Base-by-base conservation (phyloP, 2,113 vertebrate genomes). In the Brienomyrus longianalis region DNA sequence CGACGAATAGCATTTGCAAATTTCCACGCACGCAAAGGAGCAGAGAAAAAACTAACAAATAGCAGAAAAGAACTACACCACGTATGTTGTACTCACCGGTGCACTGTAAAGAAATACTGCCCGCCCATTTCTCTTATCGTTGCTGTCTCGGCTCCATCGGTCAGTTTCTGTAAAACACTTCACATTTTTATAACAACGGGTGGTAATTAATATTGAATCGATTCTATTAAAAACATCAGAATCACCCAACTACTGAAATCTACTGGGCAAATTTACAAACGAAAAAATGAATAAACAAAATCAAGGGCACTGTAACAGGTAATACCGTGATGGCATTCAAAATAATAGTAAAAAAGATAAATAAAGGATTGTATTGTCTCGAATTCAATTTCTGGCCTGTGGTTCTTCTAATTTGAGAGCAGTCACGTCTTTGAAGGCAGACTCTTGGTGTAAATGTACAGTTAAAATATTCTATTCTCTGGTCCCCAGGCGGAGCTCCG, bases 401-500 rank as follows among this genome's bases (percentile, higher is more conserved):
- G 95, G 95, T 97, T 97, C 96, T 95, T 96, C 94, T 97, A 97
- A 98, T 97, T 97, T 96, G 94, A 97, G 97, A 97, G 96, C 96
- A 96, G 97, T 96, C 96, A 96, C 96, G 96, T 97, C 97, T 98
- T 98, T 98, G 96, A 98, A 98, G 97, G 96, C 97, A 98, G 97
- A 97, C 97, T 96, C 97, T 98, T 96, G 97, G 97, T 97, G 97
- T 98, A 98, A 99, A 98, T 97, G 98, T 98, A 99, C 98, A 98
- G 98, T 99, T 99, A 98, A 97, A 99, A 98, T 98, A 99, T 99
- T 99, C 98, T 96, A 96, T 95, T 96, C 96, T 94, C 91, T 43
- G 83, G 96, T 99, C 98, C 98, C 98, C 96, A 97, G 97, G 96
- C 97, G 95, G 97, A 96, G 97, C 96, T 97, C 96, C 95, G 95